A percentile compares a stretch with the other conserved stretches of the same genome.
Evolutionary conservation across 2,888 invertebrate genomes (phyloP).

Genomic region (Carterocephalus palaemon): DNA sequence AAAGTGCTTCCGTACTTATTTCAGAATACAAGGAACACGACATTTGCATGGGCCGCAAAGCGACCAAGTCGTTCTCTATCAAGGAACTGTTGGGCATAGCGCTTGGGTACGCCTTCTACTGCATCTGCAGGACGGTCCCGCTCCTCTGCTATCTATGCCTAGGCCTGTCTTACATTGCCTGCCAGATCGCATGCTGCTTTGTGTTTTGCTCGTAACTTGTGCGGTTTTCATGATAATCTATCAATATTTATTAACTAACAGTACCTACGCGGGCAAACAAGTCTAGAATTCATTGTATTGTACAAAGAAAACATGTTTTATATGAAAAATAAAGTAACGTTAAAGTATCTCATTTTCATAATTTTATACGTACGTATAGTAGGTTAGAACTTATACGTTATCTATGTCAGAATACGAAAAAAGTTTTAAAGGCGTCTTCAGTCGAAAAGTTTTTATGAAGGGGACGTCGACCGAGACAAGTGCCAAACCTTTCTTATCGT

Average conservation of each 20-base stretch:
- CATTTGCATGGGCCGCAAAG: constrained; percentile 35
- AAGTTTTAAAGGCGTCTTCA: too few relatives aligned
- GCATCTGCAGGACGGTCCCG: constrained; percentile 33
- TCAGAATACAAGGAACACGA: constrained; percentile 39
- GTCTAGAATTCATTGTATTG: too few relatives aligned
- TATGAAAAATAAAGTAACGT: background rate
- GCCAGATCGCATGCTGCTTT: constrained; percentile 38
- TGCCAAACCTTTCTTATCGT: too few relatives aligned
- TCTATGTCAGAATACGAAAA: too few relatives aligned
- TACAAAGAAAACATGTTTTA: background rate
- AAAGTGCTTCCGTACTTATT: too few relatives aligned
- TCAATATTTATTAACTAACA: too few relatives aligned
- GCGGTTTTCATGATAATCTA: background rate
- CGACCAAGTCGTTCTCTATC: constrained; percentile 32
- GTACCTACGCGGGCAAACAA: too few relatives aligned
- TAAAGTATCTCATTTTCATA: too few relatives aligned
- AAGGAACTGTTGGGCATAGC: constrained; percentile 29
- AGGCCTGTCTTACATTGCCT: constrained; percentile 36
- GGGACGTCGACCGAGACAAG: too few relatives aligned
- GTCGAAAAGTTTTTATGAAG: too few relatives aligned
- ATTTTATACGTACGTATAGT: too few relatives aligned
- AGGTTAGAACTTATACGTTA: too few relatives aligned
- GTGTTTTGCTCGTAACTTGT: constrained; percentile 39
- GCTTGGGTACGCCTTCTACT: constrained; percentile 23
- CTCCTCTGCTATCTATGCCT: constrained; percentile 35